Evolutionary conservation across 2,797 vertebrate species (phyloP), one percentile per base, ranked within the genome.

Genomic region (Rhinogobio ventralis): DNA sequence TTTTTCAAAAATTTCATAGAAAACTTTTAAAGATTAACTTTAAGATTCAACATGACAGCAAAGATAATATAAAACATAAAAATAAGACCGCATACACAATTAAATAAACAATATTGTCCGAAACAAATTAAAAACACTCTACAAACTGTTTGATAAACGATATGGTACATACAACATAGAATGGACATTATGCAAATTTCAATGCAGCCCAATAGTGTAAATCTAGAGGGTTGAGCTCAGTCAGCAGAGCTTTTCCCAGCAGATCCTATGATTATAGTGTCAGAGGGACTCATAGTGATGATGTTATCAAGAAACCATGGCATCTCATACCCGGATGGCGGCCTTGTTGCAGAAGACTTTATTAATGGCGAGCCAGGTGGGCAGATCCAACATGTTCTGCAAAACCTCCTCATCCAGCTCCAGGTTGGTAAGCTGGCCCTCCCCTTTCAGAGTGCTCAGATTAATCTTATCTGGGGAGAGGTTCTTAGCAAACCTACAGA

Each of bases 401-500:
- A 99, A 94, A 85, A 99, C 98, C 90, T 99, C 98, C 91, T 99
- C 98, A 94, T 99, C 98, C 45, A 99, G 95, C 93, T 99, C 97
- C 74, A 99, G 95, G 91, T 99, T 98, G 79, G 96, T 97, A 85
- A 99, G 93, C 88, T 99, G 97, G 5, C 98, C 98, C 86, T 99
- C 97, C 30, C 98, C 98, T 82, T 98, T 98, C 89, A 99, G 89
- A 0, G 98, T 99, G 87, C 98, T 99, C 88, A 99, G 91, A 90
- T 99, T 99, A 93, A 99, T 99, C 94, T 99, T 99, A 94, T 99
- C 98, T 0, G 98, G 98, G 55, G 98, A 99, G 82, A 99, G 96
- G 90, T 99, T 99, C 95, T 99, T 99, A 77, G 5, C 85, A 80
- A 86, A 89, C 84, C 86, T 86, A 60, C 53, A 83, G 42, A 66